A percentile compares a stretch with the other conserved stretches of the same genome.
phyloP scores from a whole-genome alignment of 1,140 invertebrate genomes.

The Coelopa frigida region DNA sequence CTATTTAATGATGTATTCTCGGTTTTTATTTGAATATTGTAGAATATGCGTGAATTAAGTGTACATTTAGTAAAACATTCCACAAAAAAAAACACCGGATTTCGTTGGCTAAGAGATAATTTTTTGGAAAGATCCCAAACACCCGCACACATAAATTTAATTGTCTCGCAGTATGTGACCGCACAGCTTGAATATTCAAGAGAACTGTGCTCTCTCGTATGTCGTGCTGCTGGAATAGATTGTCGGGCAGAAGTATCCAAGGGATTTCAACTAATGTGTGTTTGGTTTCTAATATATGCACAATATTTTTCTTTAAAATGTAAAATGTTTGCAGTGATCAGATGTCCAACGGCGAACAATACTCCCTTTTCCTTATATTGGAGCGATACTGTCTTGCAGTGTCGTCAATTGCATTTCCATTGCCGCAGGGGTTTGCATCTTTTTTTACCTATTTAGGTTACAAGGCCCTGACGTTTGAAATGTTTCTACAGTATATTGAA shows the following conservation, averaged over 20 bases:
- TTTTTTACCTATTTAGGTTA: slow-evolving; percentile 82
- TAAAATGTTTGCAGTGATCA: slow-evolving; percentile 56
- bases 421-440: slow-evolving; percentile 76
- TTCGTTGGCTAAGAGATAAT: slow-evolving; percentile 44
- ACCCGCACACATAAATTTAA: slow-evolving; percentile 69
- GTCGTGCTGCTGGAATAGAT: slow-evolving; percentile 58
- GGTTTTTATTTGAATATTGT: slow-evolving; percentile 12
- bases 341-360: slow-evolving; percentile 57
- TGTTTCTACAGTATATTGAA: slow-evolving; percentile 72
- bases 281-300: not conserved
- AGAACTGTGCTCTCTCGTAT: slow-evolving; percentile 65
- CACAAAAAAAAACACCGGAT: slow-evolving; percentile 44
- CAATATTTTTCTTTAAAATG: not conserved
- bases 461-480: slow-evolving; percentile 61
- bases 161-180: slow-evolving; percentile 69
- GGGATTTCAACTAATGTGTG: slow-evolving; percentile 70
- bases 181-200: slow-evolving; percentile 71
- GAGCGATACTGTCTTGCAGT: slow-evolving; percentile 70
- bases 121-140: slow-evolving; percentile 48
- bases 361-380: slow-evolving; percentile 62
- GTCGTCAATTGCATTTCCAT: slow-evolving; percentile 71
- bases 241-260: slow-evolving; percentile 58
- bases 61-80: slow-evolving; percentile 70
- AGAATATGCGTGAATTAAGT: slow-evolving; percentile 73
- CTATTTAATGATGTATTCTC: not conserved